Evolutionary conservation across 2,113 vertebrate species (phyloP).

Genomic region (Suncus etruscus): DNA sequence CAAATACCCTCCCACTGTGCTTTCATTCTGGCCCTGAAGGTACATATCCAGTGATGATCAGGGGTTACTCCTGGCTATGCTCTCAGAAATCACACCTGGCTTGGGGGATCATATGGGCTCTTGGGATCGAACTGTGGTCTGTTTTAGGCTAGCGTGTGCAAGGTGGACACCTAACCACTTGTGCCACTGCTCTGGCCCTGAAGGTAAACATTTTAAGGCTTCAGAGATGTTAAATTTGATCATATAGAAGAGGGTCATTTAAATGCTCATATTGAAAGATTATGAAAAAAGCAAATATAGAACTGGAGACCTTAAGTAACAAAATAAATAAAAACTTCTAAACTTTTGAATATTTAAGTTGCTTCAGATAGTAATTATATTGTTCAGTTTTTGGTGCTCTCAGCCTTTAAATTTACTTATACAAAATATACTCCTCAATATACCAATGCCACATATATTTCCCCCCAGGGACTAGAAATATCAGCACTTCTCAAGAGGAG

Average conservation of each 20-base stretch:
- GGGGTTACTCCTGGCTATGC: too few species aligned
- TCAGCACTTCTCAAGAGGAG: neutral
- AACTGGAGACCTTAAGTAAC: neutral
- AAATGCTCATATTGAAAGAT: neutral
- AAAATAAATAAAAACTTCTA: conserved; percentile 9
- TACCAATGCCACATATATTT: neutral
- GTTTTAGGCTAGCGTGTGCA: too few species aligned
- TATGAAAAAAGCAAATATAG: conserved; percentile 11
- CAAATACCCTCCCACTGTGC: too few species aligned
- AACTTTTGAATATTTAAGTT: neutral
- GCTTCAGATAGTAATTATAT: neutral
- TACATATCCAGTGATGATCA: too few species aligned
- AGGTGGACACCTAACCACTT: too few species aligned
- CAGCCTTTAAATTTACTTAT: neutral
- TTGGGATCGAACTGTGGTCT: too few species aligned
- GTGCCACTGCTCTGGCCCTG: too few species aligned
- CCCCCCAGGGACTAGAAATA: neutral
- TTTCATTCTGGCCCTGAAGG: too few species aligned
- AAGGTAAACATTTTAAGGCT: too few species aligned
- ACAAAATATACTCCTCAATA: neutral
- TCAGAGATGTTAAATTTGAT: neutral
- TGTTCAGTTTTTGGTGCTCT: neutral
- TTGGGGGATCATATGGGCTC: too few species aligned
- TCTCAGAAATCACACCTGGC: too few species aligned
- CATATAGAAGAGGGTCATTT: neutral